A percentile compares a stretch with the other conserved stretches of the same genome.
Evolutionary conservation across 2,888 invertebrate genomes (phyloP).

Genomic region (Schizotus pectinicornis): DNA sequence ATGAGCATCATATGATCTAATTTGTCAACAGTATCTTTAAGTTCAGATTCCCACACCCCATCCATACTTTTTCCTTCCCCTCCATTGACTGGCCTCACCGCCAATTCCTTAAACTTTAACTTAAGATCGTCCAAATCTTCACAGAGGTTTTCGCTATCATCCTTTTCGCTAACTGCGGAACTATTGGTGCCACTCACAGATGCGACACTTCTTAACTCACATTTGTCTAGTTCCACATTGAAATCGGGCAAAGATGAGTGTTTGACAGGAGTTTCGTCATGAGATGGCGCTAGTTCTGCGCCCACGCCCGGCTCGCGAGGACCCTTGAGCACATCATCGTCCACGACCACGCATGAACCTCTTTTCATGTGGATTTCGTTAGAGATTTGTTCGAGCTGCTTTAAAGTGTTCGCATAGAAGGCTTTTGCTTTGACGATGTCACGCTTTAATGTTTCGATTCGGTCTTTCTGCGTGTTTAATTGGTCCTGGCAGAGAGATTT

Average conservation of each 20-base stretch:
- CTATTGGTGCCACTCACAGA: conserved; percentile 62
- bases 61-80: conserved; percentile 70
- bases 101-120: conserved; percentile 73
- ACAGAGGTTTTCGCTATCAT: conserved; percentile 53
- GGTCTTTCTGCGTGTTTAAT: conserved; percentile 81
- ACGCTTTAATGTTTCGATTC: conserved; percentile 81
- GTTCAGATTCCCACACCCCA: conserved; percentile 76
- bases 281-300: conserved; percentile 61
- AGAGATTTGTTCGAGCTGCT: conserved; percentile 86
- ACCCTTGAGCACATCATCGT: conserved; percentile 60
- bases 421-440: conserved; percentile 81
- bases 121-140: conserved; percentile 70
- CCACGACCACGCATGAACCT: conserved; percentile 32
- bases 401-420: conserved; percentile 81
- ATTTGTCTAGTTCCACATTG: conserved; percentile 65
- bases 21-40: conserved; percentile 57
- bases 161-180: conserved; percentile 61
- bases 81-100: conserved; percentile 76
- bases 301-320: conserved; percentile 72
- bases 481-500: conserved; percentile 87
- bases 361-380: conserved; percentile 85
- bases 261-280: conserved; percentile 44
- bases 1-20: conserved; percentile 28
- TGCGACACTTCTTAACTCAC: conserved; percentile 63
- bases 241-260: conserved; percentile 59